Evolutionary conservation across 2,888 invertebrate species (phyloP), one percentile per base, ranked within the genome.

Genomic region (Lasioglossum vierecki): DNA sequence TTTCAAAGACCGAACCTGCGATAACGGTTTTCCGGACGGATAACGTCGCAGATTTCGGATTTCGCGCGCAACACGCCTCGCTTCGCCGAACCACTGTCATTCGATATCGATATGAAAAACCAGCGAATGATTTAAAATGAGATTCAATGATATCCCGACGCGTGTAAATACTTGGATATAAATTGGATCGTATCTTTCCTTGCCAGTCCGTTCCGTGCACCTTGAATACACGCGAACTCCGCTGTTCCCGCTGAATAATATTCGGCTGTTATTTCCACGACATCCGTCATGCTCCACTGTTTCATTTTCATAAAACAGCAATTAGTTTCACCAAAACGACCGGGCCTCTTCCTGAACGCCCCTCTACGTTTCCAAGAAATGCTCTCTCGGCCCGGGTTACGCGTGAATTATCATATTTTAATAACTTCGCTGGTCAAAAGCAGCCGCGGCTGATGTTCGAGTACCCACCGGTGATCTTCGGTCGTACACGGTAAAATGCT

Each of bases 321-420:
- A 80, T 80, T 71, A 80, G 76, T 76, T 57, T 46, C 57, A n/a
- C 26, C 44, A 46, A 57, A 63, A 18, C 15, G 71, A 9, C 11
- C n/a, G 44, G 9, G 22, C 30, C 15, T 46, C 66, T 22, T 46
- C 66, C 63, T 53, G 77, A 73, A 72, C 76, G 63, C 63, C 76
- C 76, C 22, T 63, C 15, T 26, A 0, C n/a, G 39, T 41, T 70
- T 70, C 70, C 70, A n/a, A 70, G 68, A 49, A 46, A 35, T 35
- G 18, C 30, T 35, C 63, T 15, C 35, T 22, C 22, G 73, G 73
- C n/a, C 53, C 53, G 44, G 71, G 71, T 44, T 44, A 44, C 71
- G 71, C 44, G 57, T 78, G 83, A 88, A 89, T 88, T 88, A 88
- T 88, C 85, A 86, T 90, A 90, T 90, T 88, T 88, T 84, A 87